phyloP scores from a whole-genome alignment of 2,113 vertebrate species.

The Indicator maculatus region DNA sequence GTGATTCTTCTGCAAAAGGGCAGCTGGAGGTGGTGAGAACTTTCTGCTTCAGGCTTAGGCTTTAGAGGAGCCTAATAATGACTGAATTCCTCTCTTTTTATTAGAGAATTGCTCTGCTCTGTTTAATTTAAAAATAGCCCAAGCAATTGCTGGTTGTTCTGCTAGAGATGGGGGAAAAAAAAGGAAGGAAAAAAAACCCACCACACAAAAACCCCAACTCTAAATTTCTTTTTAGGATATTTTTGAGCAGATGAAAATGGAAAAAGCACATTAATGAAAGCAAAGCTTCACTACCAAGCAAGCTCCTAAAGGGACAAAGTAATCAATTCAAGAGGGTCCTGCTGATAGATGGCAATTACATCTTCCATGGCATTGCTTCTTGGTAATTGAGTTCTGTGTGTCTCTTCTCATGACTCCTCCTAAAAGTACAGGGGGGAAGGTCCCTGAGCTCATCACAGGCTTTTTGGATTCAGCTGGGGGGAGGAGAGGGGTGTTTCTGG shows the following conservation, averaged over 20 bases:
- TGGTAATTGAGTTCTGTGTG: not conserved
- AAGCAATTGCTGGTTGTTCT: not conserved
- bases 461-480: too few relatives aligned
- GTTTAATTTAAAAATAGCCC: not conserved
- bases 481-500: not conserved
- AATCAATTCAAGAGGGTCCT: not conserved
- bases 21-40: not conserved
- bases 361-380: not conserved
- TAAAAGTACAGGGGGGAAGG: not conserved
- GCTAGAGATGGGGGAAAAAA: not conserved
- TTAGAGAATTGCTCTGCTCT: not conserved
- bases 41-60: not conserved
- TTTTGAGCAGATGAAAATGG: not conserved
- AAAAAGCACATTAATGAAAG: slow-evolving; percentile 3
- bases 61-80: not conserved
- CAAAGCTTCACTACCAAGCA: not conserved
- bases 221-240: not conserved
- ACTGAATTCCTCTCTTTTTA: not conserved
- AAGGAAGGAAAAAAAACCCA: too few relatives aligned
- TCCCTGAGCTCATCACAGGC: not conserved
- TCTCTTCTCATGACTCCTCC: not conserved
- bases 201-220: not conserved
- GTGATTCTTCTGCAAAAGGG: not conserved
- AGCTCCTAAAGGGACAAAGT: not conserved
- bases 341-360: not conserved